These are phyloP conservation scores for Crotalus tigris DNA, from an alignment of 2,113 vertebrate genomes.

Conservation along the genomic window DNA sequence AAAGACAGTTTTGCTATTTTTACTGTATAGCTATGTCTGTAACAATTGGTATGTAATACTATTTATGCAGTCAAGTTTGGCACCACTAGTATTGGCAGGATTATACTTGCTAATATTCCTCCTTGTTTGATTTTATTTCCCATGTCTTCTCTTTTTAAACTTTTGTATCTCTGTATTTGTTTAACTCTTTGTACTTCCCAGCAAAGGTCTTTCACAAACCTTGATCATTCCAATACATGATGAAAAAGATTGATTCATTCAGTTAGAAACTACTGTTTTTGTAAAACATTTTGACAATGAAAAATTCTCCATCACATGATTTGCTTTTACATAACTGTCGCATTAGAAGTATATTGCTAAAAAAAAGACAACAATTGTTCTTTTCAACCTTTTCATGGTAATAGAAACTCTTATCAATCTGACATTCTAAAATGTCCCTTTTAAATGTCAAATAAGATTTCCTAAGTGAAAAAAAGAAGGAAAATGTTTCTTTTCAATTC, in stretches of 20 bases:
- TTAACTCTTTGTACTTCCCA: not conserved
- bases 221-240: not conserved
- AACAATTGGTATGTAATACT: not conserved
- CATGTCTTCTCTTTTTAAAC: not conserved
- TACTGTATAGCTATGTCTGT: not conserved
- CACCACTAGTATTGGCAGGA: not conserved
- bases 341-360: constrained; percentile 41
- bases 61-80: not conserved
- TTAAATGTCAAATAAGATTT: constrained; percentile 73
- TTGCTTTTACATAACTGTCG: constrained; percentile 23
- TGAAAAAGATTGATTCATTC: not conserved
- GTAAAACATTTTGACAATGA: constrained; percentile 15
- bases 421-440: constrained; percentile 67
- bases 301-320: accelerated
- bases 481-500: constrained; percentile 45
- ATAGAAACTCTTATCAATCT: constrained; percentile 72
- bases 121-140: not conserved
- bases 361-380: constrained; percentile 55
- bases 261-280: constrained; percentile 4
- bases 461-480: constrained; percentile 54
- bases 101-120: not conserved
- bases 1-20: not conserved
- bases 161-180: not conserved
- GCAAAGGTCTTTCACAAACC: not conserved
- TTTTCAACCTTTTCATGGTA: constrained; percentile 63